phyloP scores from a whole-genome alignment of 2,888 invertebrate species.

The Adelphocoris suturalis region DNA sequence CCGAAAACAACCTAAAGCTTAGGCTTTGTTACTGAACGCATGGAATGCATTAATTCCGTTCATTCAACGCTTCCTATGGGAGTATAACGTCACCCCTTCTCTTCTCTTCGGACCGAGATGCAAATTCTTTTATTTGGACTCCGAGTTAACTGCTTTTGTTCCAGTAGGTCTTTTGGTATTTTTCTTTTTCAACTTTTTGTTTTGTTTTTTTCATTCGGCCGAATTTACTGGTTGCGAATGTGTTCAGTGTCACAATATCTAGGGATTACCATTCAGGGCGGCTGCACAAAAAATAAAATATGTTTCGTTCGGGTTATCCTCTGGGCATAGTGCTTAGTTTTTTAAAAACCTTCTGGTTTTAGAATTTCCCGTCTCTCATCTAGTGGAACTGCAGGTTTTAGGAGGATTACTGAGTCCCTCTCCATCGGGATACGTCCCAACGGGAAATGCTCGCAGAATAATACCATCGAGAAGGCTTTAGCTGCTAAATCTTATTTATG shows the following conservation, averaged over 20 bases:
- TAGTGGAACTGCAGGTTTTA: conserved; percentile 5
- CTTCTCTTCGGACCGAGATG: conserved; percentile 31
- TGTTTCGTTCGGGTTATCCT: conserved; percentile 48
- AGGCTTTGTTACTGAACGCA: conserved; percentile 47
- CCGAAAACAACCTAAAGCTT: neutral
- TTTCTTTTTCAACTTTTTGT: neutral
- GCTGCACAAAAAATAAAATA: conserved; percentile 51
- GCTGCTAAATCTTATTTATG: conserved; percentile 50
- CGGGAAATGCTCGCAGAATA: conserved; percentile 15
- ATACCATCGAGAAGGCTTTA: conserved; percentile 3
- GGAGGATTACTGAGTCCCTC: neutral
- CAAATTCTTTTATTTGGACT: conserved; percentile 64
- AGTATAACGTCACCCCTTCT: conserved; percentile 52
- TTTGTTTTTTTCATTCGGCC: neutral
- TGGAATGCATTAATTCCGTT: conserved; percentile 64
- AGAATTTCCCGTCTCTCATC: neutral
- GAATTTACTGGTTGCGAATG: conserved; percentile 3
- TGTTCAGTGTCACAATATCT: conserved; percentile 62
- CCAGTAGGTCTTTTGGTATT: conserved; percentile 35
- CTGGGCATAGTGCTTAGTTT: conserved; percentile 7
- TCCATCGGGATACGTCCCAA: neutral
- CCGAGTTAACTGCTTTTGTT: conserved; percentile 64
- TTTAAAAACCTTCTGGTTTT: neutral
- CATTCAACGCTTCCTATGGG: conserved; percentile 54
- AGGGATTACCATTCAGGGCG: conserved; percentile 56